phyloP scores from a whole-genome alignment of 2,113 vertebrate genomes.

The Oryzias woworae region DNA sequence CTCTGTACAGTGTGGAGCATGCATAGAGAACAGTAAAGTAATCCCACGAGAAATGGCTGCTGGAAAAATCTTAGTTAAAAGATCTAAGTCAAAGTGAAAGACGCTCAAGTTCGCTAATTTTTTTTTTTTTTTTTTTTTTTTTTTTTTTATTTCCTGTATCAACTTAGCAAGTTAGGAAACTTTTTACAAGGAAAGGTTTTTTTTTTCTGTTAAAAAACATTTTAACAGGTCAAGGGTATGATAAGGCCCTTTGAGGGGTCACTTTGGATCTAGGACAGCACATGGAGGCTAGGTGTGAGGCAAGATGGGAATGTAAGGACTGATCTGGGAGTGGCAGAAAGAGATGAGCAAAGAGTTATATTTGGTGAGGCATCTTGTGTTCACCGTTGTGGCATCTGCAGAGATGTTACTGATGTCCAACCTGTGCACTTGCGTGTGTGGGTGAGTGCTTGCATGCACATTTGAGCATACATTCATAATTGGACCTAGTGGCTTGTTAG shows the following conservation, averaged over 20 bases:
- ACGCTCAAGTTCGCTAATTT: constrained; percentile 16
- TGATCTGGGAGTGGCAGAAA: constrained; percentile 24
- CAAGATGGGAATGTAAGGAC: constrained; percentile 34
- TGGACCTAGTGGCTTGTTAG: constrained; percentile 59
- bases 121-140: background rate
- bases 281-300: constrained; percentile 50
- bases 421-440: constrained; percentile 8
- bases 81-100: constrained; percentile 29
- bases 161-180: background rate
- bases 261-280: constrained; percentile 19
- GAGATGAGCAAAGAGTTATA: constrained; percentile 28
- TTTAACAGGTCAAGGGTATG: constrained; percentile 34
- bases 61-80: constrained; percentile 29
- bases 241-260: constrained; percentile 30
- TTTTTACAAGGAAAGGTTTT: constrained; percentile 6
- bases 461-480: constrained; percentile 66
- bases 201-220: constrained; percentile 7
- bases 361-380: constrained; percentile 36
- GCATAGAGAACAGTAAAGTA: constrained; percentile 35
- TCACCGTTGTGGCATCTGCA: constrained; percentile 52
- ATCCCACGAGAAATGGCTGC: constrained; percentile 27
- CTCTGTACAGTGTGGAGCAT: constrained; percentile 47
- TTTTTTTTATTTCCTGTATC: background rate
- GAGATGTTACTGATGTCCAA: constrained; percentile 20
- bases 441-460: constrained; percentile 39